phyloP scores from a whole-genome alignment of 2,113 vertebrate genomes.

The Saccopteryx bilineata region DNA sequence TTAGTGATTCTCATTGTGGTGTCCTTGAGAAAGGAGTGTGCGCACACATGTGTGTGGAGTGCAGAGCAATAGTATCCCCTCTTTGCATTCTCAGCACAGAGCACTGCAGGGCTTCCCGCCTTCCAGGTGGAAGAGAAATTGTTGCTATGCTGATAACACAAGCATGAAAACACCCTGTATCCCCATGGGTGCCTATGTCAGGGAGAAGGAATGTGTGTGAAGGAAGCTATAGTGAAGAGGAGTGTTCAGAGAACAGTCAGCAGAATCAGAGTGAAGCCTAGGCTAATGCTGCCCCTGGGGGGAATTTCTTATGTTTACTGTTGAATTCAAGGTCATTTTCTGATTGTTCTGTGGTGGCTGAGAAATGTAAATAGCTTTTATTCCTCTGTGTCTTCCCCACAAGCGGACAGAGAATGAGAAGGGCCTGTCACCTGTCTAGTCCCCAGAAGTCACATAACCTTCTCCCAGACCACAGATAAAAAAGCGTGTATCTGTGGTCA shows the following conservation, averaged over 20 bases:
- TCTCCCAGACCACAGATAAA: background rate
- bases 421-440: background rate
- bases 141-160: conserved; percentile 88
- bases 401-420: background rate
- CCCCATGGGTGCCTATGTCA: conserved; percentile 57
- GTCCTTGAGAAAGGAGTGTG: conserved; percentile 52
- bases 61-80: conserved; percentile 54
- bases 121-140: conserved; percentile 79
- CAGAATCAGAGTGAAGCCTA: background rate
- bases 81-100: conserved; percentile 90
- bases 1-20: conserved; percentile 52
- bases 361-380: conserved; percentile 39
- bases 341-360: background rate
- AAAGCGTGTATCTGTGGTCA: background rate
- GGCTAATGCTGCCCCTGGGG: background rate
- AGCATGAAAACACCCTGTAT: conserved; percentile 69
- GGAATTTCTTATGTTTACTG: conserved; percentile 33
- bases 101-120: conserved; percentile 87
- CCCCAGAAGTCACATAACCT: background rate
- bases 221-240: background rate
- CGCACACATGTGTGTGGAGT: too few relatives aligned
- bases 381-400: background rate
- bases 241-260: background rate
- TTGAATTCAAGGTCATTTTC: conserved; percentile 65
- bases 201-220: conserved; percentile 48